Evolutionary conservation across 1,140 invertebrate genomes (phyloP).

Genomic region (Tribolium madens): DNA sequence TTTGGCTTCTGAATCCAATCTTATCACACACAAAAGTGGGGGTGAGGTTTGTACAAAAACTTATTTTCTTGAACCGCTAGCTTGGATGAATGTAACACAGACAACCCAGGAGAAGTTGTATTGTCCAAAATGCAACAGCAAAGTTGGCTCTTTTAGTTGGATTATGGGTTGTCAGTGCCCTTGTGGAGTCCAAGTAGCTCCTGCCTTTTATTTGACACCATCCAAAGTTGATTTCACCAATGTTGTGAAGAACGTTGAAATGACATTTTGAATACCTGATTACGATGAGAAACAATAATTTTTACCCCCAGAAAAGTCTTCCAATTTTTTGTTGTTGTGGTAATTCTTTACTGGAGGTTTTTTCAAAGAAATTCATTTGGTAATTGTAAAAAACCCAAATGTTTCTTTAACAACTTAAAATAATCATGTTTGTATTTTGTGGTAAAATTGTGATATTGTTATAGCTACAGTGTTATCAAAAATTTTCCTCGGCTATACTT

Average conservation of each 20-base stretch:
- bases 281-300: too few relatives aligned
- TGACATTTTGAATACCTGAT: conserved; percentile 74
- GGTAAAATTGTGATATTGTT: background rate
- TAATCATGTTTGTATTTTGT: background rate
- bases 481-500: background rate
- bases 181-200: conserved; percentile 85
- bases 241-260: conserved; percentile 87
- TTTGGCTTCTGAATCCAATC: conserved; percentile 81
- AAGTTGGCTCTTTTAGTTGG: conserved; percentile 88
- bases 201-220: conserved; percentile 87
- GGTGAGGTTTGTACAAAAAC: conserved; percentile 74
- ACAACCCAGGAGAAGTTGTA: conserved; percentile 82
- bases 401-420: background rate
- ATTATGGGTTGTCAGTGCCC: conserved; percentile 86
- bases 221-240: conserved; percentile 89
- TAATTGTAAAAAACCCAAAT: too few relatives aligned
- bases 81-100: conserved; percentile 84
- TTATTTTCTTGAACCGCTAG: conserved; percentile 84
- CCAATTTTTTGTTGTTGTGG: background rate
- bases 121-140: conserved; percentile 84
- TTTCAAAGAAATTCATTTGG: too few relatives aligned
- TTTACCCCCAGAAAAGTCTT: background rate
- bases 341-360: too few relatives aligned
- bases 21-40: conserved; percentile 74
- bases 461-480: background rate